Evolutionary conservation across 2,113 vertebrate species (phyloP).

Genomic region (Caloenas nicobarica): DNA sequence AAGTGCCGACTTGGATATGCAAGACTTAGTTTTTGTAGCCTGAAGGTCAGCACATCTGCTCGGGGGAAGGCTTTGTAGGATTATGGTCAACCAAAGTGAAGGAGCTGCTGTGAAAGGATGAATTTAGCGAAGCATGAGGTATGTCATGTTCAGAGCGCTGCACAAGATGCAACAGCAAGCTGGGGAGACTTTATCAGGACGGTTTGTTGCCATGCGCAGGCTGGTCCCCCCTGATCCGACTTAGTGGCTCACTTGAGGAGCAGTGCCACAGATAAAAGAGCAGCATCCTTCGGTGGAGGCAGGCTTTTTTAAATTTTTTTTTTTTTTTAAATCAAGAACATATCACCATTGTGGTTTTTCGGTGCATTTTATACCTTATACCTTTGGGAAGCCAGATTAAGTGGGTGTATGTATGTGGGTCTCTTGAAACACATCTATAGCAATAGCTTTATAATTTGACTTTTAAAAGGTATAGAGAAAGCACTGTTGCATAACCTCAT

Average conservation of each 20-base stretch:
- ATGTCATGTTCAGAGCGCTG: neutral
- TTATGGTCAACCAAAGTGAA: conserved; percentile 9
- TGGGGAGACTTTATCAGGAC: neutral
- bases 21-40: neutral
- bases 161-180: neutral
- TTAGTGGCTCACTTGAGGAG: neutral
- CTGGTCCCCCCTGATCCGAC: neutral
- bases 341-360: neutral
- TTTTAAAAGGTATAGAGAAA: neutral
- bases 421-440: neutral
- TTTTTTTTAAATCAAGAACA: neutral
- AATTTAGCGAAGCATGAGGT: conserved; percentile 10
- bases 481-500: neutral
- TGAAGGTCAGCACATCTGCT: conserved; percentile 27
- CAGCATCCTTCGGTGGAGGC: neutral
- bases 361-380: neutral
- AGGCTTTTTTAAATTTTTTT: neutral
- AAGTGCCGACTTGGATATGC: neutral
- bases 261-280: neutral
- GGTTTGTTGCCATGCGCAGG: neutral
- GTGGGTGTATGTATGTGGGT: neutral
- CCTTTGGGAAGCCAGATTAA: neutral
- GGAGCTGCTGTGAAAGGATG: conserved; percentile 15
- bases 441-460: neutral
- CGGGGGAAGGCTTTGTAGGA: neutral